Percentiles rank a stretch among this genome's conserved stretches.
These are phyloP conservation scores for Enteromius anoplus DNA, from an alignment of 2,797 vertebrate species.

Conservation along the genomic window DNA sequence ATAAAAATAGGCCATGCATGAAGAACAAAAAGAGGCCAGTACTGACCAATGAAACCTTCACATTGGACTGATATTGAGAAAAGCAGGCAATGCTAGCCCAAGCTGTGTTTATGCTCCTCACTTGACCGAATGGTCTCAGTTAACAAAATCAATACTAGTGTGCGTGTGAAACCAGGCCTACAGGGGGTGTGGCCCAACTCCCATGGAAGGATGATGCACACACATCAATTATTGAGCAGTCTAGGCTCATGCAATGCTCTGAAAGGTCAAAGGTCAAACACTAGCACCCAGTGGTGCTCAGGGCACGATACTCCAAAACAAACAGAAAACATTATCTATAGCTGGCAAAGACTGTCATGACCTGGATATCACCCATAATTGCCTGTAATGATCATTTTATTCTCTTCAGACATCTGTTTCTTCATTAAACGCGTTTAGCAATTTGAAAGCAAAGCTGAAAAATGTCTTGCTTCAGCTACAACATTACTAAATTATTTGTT, in stretches of 20 bases:
- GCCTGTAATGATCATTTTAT: neutral
- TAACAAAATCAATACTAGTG: slow-evolving; percentile 82
- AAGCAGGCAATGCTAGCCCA: neutral
- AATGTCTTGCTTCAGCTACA: neutral
- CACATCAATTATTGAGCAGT: slow-evolving; percentile 78
- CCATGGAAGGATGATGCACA: slow-evolving; percentile 64
- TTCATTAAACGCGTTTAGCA: neutral
- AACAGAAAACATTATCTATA: slow-evolving; percentile 20
- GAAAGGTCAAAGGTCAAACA: slow-evolving; percentile 73
- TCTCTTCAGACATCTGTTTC: neutral
- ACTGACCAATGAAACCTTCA: neutral
- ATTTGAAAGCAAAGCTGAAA: neutral
- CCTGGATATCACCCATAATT: slow-evolving; percentile 30
- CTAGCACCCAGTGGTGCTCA: slow-evolving; percentile 66
- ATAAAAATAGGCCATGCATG: neutral
- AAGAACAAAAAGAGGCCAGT: neutral
- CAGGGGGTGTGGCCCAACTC: slow-evolving; percentile 58
- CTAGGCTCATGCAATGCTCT: slow-evolving; percentile 68
- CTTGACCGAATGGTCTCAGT: slow-evolving; percentile 74
- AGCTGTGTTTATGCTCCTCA: slow-evolving; percentile 60
- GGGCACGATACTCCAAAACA: slow-evolving; percentile 27
- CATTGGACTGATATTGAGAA: slow-evolving; percentile 19
- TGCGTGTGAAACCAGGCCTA: slow-evolving; percentile 72
- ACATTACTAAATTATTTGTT: neutral
- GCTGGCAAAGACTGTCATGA: slow-evolving; percentile 43